phyloP scores from a whole-genome alignment of 2,888 invertebrate genomes.

The Cerceris ruficornis region DNA sequence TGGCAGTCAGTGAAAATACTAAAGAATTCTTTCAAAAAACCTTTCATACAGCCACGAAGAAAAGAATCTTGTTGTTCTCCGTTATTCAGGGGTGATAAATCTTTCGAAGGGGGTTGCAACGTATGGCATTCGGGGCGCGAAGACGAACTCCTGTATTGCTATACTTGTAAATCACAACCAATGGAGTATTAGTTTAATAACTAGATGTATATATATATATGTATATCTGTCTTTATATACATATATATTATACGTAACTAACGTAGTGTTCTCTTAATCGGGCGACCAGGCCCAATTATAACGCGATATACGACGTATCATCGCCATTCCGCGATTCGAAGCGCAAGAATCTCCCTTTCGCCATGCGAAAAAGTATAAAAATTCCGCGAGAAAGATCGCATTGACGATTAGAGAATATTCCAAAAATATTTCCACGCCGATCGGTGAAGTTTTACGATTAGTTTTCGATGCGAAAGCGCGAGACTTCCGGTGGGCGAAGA shows the following conservation, averaged over 20 bases:
- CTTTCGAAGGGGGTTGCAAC: slow-evolving; percentile 39
- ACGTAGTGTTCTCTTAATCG: slow-evolving; percentile 51
- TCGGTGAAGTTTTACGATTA: too few relatives aligned
- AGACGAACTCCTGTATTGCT: slow-evolving; percentile 72
- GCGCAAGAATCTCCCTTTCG: slow-evolving; percentile 1
- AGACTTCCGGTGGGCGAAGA: too few relatives aligned
- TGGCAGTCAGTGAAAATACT: too few relatives aligned
- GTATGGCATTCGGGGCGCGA: slow-evolving; percentile 41
- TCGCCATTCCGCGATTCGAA: slow-evolving; percentile 36
- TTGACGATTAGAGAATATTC: neutral
- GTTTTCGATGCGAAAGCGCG: too few relatives aligned
- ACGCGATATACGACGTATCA: slow-evolving; percentile 28
- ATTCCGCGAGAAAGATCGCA: slow-evolving; percentile 2
- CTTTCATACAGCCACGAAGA: too few relatives aligned
- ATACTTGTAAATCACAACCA: slow-evolving; percentile 81
- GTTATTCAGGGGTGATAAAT: neutral
- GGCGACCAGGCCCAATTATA: slow-evolving; percentile 61
- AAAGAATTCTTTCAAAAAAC: too few relatives aligned
- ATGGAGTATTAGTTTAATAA: slow-evolving; percentile 78
- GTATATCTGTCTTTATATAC: slow-evolving; percentile 36
- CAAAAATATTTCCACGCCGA: neutral
- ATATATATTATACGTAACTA: slow-evolving; percentile 55
- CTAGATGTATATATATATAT: slow-evolving; percentile 61
- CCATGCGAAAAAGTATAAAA: slow-evolving; percentile 16
- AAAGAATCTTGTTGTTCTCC: neutral